Percentiles rank a stretch among this genome's conserved stretches.
These are phyloP conservation scores for Lates calcarifer DNA, from an alignment of 2,113 vertebrate species.

Conservation along the genomic window DNA sequence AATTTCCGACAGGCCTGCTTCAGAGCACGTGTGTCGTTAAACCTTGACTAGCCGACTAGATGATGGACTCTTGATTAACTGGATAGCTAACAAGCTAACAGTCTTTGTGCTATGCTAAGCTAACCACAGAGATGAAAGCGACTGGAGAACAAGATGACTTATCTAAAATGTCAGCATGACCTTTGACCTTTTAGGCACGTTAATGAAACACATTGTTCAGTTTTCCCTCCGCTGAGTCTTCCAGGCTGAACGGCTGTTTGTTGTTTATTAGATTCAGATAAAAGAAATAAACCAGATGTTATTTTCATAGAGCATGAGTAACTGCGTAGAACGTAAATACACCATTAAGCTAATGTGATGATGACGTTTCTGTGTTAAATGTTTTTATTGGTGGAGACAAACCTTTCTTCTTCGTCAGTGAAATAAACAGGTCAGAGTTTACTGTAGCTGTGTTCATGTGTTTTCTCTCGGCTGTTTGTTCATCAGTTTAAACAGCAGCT, in stretches of 20 bases:
- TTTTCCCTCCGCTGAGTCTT: background rate
- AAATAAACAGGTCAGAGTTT: too few species aligned
- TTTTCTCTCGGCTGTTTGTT: too few species aligned
- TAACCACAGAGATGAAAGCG: constrained; percentile 6
- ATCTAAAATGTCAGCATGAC: constrained; percentile 21
- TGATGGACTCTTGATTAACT: background rate
- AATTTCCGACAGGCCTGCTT: too few species aligned
- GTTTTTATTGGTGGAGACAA: background rate
- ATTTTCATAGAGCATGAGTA: background rate
- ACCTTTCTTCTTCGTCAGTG: too few species aligned
- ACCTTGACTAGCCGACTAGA: background rate
- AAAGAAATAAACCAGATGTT: background rate
- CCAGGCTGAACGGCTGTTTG: background rate
- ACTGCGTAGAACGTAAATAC: background rate
- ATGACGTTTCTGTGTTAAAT: background rate
- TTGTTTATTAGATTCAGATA: background rate
- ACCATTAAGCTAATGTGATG: background rate
- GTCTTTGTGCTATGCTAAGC: background rate
- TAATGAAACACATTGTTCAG: background rate
- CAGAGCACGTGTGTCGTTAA: too few species aligned
- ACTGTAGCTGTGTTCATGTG: too few species aligned
- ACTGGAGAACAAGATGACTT: background rate
- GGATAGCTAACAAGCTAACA: background rate
- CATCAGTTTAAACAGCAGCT: too few species aligned
- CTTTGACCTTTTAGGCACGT: constrained; percentile 31